Evolutionary conservation across 2,797 vertebrate species (phyloP).

Genomic region (Pipistrellus kuhlii): DNA sequence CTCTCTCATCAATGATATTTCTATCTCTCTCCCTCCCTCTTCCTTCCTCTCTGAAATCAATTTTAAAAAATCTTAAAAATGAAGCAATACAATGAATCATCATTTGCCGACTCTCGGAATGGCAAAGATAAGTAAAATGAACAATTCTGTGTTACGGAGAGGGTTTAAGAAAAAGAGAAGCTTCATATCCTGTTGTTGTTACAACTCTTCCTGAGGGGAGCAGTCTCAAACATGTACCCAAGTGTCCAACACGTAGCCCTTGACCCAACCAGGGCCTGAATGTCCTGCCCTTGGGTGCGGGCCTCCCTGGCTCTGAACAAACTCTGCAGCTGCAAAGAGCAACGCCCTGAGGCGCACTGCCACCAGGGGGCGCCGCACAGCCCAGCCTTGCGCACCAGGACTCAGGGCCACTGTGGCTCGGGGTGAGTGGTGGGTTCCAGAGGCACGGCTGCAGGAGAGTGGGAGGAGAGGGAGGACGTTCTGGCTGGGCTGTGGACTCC

Average conservation of each 20-base stretch:
- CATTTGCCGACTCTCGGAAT: background rate
- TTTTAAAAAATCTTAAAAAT: too few species aligned
- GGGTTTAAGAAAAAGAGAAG: background rate
- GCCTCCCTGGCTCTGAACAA: background rate
- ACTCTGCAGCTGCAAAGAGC: background rate
- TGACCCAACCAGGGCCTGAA: background rate
- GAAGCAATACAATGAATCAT: background rate
- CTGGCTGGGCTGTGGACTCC: fast-evolving
- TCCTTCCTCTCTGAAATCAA: too few species aligned
- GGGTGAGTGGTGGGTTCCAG: fast-evolving
- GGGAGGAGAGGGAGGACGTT: background rate
- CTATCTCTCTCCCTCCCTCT: too few species aligned
- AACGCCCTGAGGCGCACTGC: background rate
- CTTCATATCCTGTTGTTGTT: background rate
- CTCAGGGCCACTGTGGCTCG: background rate
- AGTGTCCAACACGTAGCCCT: background rate
- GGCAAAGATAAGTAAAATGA: background rate
- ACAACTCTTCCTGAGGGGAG: background rate
- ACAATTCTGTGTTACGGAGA: background rate
- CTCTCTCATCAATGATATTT: too few species aligned
- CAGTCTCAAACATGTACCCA: background rate
- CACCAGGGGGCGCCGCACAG: too few species aligned
- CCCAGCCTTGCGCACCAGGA: background rate
- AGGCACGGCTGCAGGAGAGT: background rate
- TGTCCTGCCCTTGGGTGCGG: background rate